A percentile compares a stretch with the other conserved stretches of the same genome.
Evolutionary conservation across 2,888 invertebrate genomes (phyloP).

Genomic region (Cheilosia vernalis): DNA sequence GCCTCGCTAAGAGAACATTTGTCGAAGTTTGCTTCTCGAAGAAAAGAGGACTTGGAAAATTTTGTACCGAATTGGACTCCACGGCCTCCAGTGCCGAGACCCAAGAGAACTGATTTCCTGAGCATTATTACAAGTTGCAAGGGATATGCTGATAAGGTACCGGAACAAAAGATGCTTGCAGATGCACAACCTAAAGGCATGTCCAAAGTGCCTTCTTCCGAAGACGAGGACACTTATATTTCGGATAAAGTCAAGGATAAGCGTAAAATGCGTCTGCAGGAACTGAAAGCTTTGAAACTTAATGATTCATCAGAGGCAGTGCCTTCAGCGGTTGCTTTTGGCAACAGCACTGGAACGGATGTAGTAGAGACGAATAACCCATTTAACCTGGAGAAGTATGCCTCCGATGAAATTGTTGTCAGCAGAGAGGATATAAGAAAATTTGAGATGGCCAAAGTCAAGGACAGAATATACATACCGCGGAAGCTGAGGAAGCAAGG

Average conservation of each 20-base stretch:
- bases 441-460: conserved; percentile 79
- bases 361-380: conserved; percentile 36
- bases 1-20: conserved; percentile 85
- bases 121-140: conserved; percentile 78
- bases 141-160: conserved; percentile 70
- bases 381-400: conserved; percentile 78
- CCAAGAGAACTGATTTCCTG: conserved; percentile 79
- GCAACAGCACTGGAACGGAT: conserved; percentile 78
- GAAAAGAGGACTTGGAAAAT: conserved; percentile 81
- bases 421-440: conserved; percentile 78
- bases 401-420: conserved; percentile 80
- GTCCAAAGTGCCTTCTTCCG: conserved; percentile 13
- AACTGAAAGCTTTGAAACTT: conserved; percentile 77
- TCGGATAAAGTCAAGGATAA: conserved; percentile 78
- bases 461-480: conserved; percentile 88
- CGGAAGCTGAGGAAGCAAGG: conserved; percentile 86
- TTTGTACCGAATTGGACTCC: conserved; percentile 70
- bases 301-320: conserved; percentile 48
- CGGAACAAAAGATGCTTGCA: conserved; percentile 29
- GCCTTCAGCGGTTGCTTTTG: conserved; percentile 44
- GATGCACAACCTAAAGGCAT: neutral
- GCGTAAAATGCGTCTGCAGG: conserved; percentile 79
- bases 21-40: conserved; percentile 87
- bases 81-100: conserved; percentile 77
- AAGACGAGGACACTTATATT: conserved; percentile 79